Base-by-base conservation (phyloP, 2,113 vertebrate species). In the Halcyon senegalensis region DNA sequence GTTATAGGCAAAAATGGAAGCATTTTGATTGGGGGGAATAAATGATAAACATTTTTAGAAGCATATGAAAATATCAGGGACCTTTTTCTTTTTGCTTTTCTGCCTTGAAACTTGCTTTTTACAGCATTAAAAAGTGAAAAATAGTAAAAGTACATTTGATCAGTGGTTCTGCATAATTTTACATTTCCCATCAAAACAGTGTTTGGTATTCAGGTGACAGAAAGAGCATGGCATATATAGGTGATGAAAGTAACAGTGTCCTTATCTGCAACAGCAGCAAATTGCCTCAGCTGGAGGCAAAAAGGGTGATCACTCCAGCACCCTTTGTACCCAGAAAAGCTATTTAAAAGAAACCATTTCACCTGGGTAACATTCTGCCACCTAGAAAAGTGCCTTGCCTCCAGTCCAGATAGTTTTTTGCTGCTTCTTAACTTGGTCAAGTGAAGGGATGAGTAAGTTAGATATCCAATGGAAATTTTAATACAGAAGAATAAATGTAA, bases 11-110 rank as follows among this genome's bases (percentile, higher is more conserved):
- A 93, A 93, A 94, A 79, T 58, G n/a, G 33, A 69, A 66, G 41
- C 59, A n/a, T 95, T 96, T 89, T 91, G 17, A 90, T 70, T 80
- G 75, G 72, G 37, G 59, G 46, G 35, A 79, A 87, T 41, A 91
- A 80, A 56, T 89, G 50, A 10, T 31, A 85, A 87, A 58, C 35
- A 43, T n/a, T 51, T 93, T 70, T 77, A 51, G 43, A 82, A 92
- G 46, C 72, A 33, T 2, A 4, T 7, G 3, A 60, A 89, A 84
- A 83, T 31, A 13, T 74, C 20, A 37, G 10, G 13, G 28, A 5
- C 6, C 7, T 56, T 53, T 39, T 76, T n/a, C 9, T 69, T 56
- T 89, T 82, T 79, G 21, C 33, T 84, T 81, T 60, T 72, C 31
- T 33, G 5, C 80, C 66, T 60, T 69, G 39, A 59, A 68, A 68